phyloP scores from a whole-genome alignment of 2,888 invertebrate genomes.

The Lysandra coridon region DNA sequence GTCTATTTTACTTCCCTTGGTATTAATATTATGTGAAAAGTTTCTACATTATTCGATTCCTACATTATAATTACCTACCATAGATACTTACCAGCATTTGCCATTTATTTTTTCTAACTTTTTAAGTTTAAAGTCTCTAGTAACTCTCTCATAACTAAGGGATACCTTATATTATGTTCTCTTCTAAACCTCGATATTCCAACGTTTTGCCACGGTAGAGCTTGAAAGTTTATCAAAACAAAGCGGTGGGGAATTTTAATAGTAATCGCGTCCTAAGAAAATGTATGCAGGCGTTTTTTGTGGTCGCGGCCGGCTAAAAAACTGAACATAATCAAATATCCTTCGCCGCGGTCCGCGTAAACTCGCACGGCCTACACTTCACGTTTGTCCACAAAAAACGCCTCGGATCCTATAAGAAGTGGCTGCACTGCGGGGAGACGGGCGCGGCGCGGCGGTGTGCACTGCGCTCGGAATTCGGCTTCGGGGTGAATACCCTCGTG shows the following conservation, averaged over 20 bases:
- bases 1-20: too few relatives aligned
- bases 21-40: too few relatives aligned
- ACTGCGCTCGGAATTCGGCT: slow-evolving; percentile 73
- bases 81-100: too few relatives aligned
- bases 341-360: slow-evolving; percentile 68
- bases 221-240: background rate
- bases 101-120: too few relatives aligned
- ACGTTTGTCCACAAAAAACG: slow-evolving; percentile 47
- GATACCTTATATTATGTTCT: too few relatives aligned
- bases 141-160: too few relatives aligned
- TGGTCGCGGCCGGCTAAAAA: slow-evolving; percentile 68
- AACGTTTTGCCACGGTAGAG: background rate
- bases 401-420: slow-evolving; percentile 59
- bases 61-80: too few relatives aligned
- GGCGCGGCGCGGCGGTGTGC: slow-evolving; percentile 59
- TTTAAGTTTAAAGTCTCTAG: background rate
- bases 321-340: slow-evolving; percentile 67
- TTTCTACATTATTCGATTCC: too few relatives aligned
- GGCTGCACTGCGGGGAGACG: slow-evolving; percentile 50
- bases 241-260: slow-evolving; percentile 9
- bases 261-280: slow-evolving; percentile 27
- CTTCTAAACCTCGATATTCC: background rate
- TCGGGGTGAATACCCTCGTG: slow-evolving; percentile 80
- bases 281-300: slow-evolving; percentile 29
- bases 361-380: slow-evolving; percentile 56